Evolutionary conservation across 2,113 vertebrate species (phyloP), one percentile per base, ranked within the genome.

Genomic region (Tauraco erythrolophus): DNA sequence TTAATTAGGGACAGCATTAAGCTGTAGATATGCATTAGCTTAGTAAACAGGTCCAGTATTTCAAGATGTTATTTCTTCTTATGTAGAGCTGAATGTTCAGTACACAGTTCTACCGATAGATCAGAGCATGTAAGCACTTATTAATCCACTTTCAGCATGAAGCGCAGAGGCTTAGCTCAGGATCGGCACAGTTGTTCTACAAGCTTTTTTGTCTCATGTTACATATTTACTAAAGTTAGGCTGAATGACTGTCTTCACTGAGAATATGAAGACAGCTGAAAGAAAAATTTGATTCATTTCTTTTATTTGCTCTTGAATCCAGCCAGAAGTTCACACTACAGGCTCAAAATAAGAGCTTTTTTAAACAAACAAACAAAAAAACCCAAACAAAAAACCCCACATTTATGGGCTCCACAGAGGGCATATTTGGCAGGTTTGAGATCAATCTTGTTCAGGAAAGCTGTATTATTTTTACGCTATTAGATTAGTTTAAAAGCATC

Each of bases 401-500:
- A 37, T 92, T 84, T 88, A 76, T 37, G 31, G 54, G n/a, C 51
- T 88, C 33, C 66, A 69, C 19, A 31, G 69, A 93, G 68, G 65
- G 31, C 58, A 79, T 68, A 89, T 82, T 93, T 95, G 91, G 50
- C 57, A 80, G 72, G 30, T 85, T 87, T 83, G 48, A 76, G 39
- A 79, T 84, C 60, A 78, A 2, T 65, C 66, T 64, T 69, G 35
- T 70, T 90, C 61, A 60, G 85, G 37, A 94, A 94, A 93, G 53
- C 62, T 88, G 35, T 48, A 15, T 82, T 91, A 79, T 92, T 96
- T 96, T 96, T 85, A 23, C 31, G n/a, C 27, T 83, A 80, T 92
- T 95, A 92, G 51, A 84, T 97, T 95, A 79, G n/a, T 95, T 92
- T 50, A 78, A 93, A 93, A 93, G 30, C 80, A 79, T 92, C 21